A percentile compares a stretch with the other conserved stretches of the same genome.
These are phyloP conservation scores for Tapirus indicus DNA, from an alignment of 2,797 vertebrate species.

Conservation along the genomic window DNA sequence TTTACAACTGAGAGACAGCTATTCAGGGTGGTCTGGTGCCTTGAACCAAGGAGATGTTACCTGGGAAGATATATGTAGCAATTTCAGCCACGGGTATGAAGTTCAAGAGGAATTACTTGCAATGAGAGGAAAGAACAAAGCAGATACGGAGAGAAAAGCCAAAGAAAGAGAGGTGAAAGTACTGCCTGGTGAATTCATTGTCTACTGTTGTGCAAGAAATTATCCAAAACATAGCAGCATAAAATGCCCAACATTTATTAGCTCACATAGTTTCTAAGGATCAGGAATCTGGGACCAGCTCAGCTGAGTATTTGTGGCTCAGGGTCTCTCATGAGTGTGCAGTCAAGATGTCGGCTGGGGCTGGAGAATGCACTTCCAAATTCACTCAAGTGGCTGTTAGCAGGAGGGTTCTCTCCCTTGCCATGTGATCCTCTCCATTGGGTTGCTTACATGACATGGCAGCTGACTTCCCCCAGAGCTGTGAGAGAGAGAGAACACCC, in stretches of 20 bases:
- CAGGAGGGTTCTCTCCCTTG: background rate
- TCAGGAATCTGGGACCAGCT: background rate
- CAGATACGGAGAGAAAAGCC: background rate
- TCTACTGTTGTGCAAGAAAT: background rate
- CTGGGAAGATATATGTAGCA: background rate
- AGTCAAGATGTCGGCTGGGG: background rate
- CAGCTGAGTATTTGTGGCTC: background rate
- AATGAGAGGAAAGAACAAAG: constrained; percentile 7
- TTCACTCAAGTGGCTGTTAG: background rate
- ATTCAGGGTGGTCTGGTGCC: background rate
- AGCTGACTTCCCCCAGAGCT: background rate
- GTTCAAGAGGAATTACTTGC: background rate
- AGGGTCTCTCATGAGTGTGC: background rate
- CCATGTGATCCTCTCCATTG: background rate
- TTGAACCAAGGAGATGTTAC: background rate
- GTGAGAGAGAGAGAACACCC: background rate
- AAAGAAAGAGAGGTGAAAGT: background rate
- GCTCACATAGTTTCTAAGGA: background rate
- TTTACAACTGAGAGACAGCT: background rate
- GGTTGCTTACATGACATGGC: background rate
- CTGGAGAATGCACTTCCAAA: background rate
- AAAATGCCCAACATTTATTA: background rate
- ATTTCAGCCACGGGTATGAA: background rate
- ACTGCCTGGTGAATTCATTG: background rate
- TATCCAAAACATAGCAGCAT: background rate